A percentile compares a stretch with the other conserved stretches of the same genome.
Conservation (phyloP, 2,888 invertebrate genomes). For the Rhorus exstirpatorius region DNA sequence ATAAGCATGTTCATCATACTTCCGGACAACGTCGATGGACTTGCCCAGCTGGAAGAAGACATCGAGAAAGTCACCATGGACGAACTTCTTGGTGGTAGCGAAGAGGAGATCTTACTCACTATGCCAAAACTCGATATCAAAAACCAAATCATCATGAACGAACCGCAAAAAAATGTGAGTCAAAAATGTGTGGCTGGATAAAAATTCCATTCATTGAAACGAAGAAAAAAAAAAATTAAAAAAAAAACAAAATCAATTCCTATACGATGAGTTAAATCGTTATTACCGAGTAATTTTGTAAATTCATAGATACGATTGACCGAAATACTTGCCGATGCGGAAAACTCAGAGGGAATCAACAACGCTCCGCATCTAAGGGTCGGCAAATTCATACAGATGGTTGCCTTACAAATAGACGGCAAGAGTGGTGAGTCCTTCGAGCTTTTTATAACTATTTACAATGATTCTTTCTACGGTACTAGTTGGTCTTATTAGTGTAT, state of each 20-base stretch:
- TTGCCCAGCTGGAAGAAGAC: constrained; percentile 10
- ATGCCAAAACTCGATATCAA: constrained; percentile 52
- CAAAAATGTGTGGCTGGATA: not conserved
- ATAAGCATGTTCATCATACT: constrained; percentile 63
- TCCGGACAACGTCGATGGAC: constrained; percentile 47
- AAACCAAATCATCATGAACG: not conserved
- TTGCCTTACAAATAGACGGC: constrained; percentile 93
- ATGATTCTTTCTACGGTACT: too few species aligned
- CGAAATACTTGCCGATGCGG: constrained; percentile 88
- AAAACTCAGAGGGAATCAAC: constrained; percentile 88
- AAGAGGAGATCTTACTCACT: constrained; percentile 5
- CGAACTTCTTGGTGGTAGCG: constrained; percentile 6
- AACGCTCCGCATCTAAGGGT: constrained; percentile 87
- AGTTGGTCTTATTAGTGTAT: too few species aligned
- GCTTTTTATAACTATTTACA: too few species aligned
- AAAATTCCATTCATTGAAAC: too few species aligned
- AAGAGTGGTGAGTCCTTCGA: constrained; percentile 89
- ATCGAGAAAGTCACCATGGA: too few species aligned
- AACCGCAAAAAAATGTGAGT: constrained; percentile 3
- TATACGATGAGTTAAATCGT: not conserved
- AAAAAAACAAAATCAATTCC: not conserved
- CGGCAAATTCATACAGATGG: constrained; percentile 92
- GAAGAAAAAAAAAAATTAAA: too few species aligned
- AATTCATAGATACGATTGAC: constrained; percentile 89
- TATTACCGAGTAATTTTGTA: not conserved